Conservation (phyloP, 2,113 vertebrate genomes). For the Cathartes aura region DNA sequence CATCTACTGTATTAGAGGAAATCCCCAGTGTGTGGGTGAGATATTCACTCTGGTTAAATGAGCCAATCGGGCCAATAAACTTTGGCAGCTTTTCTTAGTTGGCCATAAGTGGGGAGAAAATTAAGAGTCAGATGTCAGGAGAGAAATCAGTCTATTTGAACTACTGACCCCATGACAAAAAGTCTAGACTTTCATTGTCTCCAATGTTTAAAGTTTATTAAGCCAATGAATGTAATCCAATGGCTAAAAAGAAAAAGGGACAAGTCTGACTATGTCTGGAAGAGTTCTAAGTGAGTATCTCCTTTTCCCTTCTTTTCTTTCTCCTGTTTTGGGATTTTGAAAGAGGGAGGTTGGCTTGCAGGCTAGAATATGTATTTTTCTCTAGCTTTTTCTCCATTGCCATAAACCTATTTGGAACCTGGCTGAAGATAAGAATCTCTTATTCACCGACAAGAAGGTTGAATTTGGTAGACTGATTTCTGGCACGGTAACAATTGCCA, state of each 20-base stretch:
- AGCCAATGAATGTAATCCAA: not conserved
- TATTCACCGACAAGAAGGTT: not conserved
- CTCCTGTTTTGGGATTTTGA: not conserved
- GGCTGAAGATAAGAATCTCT: not conserved
- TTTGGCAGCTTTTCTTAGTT: conserved; percentile 8
- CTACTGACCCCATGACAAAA: not conserved
- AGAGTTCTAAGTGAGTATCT: not conserved
- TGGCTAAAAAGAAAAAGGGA: not conserved
- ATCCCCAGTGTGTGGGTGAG: not conserved
- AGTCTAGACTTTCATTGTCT: conserved; percentile 11
- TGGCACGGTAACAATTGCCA: not conserved
- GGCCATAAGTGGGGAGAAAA: conserved; percentile 44
- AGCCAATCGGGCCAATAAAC: conserved; percentile 16
- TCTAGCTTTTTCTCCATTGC: not conserved
- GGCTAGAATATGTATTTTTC: not conserved
- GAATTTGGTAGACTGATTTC: not conserved
- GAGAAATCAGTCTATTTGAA: conserved; percentile 34
- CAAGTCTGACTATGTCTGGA: not conserved
- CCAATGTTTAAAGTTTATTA: conserved; percentile 27
- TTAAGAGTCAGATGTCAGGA: not conserved
- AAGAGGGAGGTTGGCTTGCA: not conserved
- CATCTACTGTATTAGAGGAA: not conserved
- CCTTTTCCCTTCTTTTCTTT: conserved; percentile 5
- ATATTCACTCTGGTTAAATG: not conserved
- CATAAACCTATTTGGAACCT: not conserved